These are phyloP conservation scores for Lomographa bimaculata DNA, from an alignment of 2,888 invertebrate species.

Conservation along the genomic window DNA sequence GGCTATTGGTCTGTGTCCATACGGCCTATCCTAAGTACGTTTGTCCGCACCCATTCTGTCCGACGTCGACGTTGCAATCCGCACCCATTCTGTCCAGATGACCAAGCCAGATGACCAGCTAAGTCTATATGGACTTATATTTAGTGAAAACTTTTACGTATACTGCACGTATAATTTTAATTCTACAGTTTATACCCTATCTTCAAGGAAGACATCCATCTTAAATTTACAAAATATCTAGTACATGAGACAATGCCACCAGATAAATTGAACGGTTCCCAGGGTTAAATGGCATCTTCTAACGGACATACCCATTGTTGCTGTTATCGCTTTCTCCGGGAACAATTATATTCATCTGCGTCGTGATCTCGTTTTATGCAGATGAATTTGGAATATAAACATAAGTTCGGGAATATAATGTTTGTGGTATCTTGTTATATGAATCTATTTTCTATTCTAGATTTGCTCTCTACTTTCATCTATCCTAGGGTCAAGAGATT, in stretches of 20 bases:
- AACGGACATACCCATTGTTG: slow-evolving; percentile 32
- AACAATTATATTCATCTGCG: slow-evolving; percentile 33
- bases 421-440: neutral
- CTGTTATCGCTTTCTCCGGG: slow-evolving; percentile 29
- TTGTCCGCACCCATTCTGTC: too few relatives aligned
- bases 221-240: slow-evolving; percentile 18
- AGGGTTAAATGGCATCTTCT: slow-evolving; percentile 32
- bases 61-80: too few relatives aligned
- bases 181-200: neutral
- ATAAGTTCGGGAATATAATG: neutral
- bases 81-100: too few relatives aligned
- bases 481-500: too few relatives aligned
- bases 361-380: slow-evolving; percentile 25
- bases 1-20: too few relatives aligned
- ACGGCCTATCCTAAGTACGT: too few relatives aligned
- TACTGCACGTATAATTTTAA: too few relatives aligned
- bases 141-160: too few relatives aligned
- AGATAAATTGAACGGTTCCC: slow-evolving; percentile 33
- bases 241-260: slow-evolving; percentile 28
- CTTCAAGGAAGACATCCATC: slow-evolving; percentile 8
- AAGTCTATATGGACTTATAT: too few relatives aligned
- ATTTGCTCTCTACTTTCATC: too few relatives aligned
- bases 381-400: slow-evolving; percentile 17
- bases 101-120: too few relatives aligned
- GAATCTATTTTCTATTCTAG: too few relatives aligned